A percentile compares a stretch with the other conserved stretches of the same genome.
Evolutionary conservation across 2,113 vertebrate species (phyloP).

Genomic region (Pardalotus punctatus): DNA sequence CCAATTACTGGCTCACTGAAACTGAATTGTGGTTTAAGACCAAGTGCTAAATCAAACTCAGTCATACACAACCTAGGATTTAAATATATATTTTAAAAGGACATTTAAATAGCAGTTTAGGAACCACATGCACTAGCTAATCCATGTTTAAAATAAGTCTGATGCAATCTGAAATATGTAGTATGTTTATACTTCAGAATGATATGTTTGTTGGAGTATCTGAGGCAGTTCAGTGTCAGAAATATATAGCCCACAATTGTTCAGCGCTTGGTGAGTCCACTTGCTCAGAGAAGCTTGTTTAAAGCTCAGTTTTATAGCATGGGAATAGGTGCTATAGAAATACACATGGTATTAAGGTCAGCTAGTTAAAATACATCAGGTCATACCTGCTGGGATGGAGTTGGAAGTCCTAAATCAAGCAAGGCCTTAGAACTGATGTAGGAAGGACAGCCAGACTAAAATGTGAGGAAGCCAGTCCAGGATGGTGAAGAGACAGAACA

Average conservation of each 20-base stretch:
- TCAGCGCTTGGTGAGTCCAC: background rate
- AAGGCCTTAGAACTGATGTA: background rate
- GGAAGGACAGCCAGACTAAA: background rate
- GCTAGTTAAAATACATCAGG: background rate
- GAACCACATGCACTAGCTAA: background rate
- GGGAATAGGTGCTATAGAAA: background rate
- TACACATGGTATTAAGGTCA: background rate
- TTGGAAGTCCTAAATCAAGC: background rate
- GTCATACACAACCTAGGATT: background rate
- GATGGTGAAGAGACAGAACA: background rate
- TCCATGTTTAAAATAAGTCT: background rate
- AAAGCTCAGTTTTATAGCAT: background rate
- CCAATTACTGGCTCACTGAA: background rate
- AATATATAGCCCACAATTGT: background rate
- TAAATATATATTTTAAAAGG: background rate
- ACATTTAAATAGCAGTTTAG: background rate
- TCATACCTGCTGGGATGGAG: background rate
- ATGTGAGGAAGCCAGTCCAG: background rate
- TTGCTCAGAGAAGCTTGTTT: background rate
- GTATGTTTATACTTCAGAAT: background rate
- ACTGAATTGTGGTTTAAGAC: conserved; percentile 11
- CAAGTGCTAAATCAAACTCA: conserved; percentile 30
- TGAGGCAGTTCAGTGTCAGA: background rate
- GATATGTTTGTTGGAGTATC: background rate
- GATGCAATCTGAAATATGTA: background rate